Base-by-base conservation (phyloP, 2,888 invertebrate genomes). In the Lordiphosa andalusiaca region DNA sequence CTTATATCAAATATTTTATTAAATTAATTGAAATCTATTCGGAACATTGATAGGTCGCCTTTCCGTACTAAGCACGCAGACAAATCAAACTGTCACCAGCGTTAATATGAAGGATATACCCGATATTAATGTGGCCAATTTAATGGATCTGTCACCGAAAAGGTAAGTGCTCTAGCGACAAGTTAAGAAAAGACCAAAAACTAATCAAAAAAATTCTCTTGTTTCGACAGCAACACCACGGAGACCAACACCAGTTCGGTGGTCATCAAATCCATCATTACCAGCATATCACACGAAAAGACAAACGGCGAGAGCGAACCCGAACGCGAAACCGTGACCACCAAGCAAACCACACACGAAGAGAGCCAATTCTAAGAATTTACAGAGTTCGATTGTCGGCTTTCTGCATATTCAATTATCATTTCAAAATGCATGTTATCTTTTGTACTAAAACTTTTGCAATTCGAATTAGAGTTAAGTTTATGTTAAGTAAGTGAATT, bases 211-310 rank as follows among this genome's bases (percentile, higher is more conserved):
- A 35, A 4, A 33, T 6, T n/a, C 21, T n/a, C 1, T 30, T 12
- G 21, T 12, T 37, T 38, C 9, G 39, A 59, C 60, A 89, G 90
- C 46, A 88, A 88, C 58, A 88, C 89, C 9, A 87, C 86, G 12
- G 90, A 90, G 72, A 86, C 88, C 12, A 88, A 70, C 69, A 87
- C 88, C 42, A 90, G 87, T 71, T 88, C 90, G n/a, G 89, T 90
- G 19, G 86, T 90, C 21, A 89, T 90, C 13, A 89, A 90, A 83
- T 90, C 90, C 5, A 84, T 89, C 23, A 90, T 90, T 23, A 90
- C 90, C 38, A 90, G 83, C 68, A 86, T 90, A 75, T 88, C 89
- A 33, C 89, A 90, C 53, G 88, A 88, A 53, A 86, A 87, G 56
- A 85, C 85, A 10, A 89, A 89, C 67, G 89, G 89, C 1, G 88